Evolutionary conservation across 2,797 vertebrate genomes (phyloP), one percentile per base, ranked within the genome.

Genomic region (Poecile montanus): DNA sequence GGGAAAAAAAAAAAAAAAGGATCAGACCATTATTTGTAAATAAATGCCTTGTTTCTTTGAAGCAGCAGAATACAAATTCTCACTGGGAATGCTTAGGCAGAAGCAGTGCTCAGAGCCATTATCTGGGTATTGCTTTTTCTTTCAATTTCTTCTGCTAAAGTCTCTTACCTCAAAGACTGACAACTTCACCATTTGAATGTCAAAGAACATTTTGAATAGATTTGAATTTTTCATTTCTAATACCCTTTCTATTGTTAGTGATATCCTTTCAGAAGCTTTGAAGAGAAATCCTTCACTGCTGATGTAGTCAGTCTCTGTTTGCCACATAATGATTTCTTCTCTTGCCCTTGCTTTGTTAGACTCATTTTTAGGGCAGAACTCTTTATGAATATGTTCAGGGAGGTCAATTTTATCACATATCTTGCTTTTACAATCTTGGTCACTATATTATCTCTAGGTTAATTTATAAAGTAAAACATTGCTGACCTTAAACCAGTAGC

Each of bases 211-310:
- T 88, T 92, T 94, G 56, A 90, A 94, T 87, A 93, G 44, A 65
- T 75, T 54, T 89, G 54, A 95, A 71, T 93, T 95, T 88, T 88
- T 94, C 61, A 56, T 93, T 94, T 94, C 81, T 92, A 96, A 96
- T 92, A 70, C 50, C 38, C 20, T 93, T 92, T 89, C 80, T 88
- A 91, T 89, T 91, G 85, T 95, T 91, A 74, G 36, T 21, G 76
- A 68, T 68, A 89, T 67, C 54, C 56, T 77, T 91, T 96, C 88
- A 89, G 78, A 91, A 68, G 62, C 76, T 91, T 71, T 3, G 2
- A 71, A 93, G 51, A 95, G 17, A 95, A 93, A 91, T 88, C 27
- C 93, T 91, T 85, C 57, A 60, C 57, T 91, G 80, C 58, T 91
- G 66, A 77, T 94, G 91, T 91, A 93, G 85, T 94, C 60, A 79